phyloP scores from a whole-genome alignment of 2,888 invertebrate genomes.

The Pristionchus entomophagus region DNA sequence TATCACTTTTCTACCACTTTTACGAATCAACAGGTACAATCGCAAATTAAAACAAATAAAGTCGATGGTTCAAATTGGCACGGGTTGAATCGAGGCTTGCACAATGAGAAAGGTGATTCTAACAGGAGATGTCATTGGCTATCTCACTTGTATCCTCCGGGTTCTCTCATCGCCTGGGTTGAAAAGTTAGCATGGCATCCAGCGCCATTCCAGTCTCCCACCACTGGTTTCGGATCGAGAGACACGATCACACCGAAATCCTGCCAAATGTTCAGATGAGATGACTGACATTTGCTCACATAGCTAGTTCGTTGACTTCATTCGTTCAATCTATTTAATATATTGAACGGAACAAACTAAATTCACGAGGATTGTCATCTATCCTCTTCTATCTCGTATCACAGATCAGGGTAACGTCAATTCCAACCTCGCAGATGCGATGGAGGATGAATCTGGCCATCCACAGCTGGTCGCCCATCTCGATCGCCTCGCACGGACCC shows the following conservation, averaged over 20 bases:
- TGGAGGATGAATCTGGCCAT: constrained; percentile 78
- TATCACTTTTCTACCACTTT: no score
- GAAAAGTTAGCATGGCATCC: constrained; percentile 97
- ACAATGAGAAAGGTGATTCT: no score
- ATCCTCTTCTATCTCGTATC: no score
- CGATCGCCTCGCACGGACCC: constrained; percentile 79
- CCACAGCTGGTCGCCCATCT: constrained; percentile 79
- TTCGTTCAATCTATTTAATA: no score
- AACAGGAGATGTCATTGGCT: no score
- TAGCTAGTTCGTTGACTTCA: no score
- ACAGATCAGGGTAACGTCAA: no score
- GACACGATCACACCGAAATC: constrained; percentile 45
- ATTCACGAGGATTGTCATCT: no score
- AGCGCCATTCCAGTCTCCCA: constrained; percentile 89
- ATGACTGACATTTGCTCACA: no score
- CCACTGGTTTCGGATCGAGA: constrained; percentile 46
- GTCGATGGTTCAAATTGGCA: not conserved
- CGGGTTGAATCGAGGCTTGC: not conserved
- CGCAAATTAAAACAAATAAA: no score
- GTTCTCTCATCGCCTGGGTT: constrained; percentile 90
- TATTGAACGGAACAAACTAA: no score
- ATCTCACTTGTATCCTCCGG: constrained; percentile 81
- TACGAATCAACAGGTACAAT: no score
- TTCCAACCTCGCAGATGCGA: constrained; percentile 75
- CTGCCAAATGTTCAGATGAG: not conserved